phyloP scores from a whole-genome alignment of 2,797 vertebrate species.

The Streptopelia turtur region DNA sequence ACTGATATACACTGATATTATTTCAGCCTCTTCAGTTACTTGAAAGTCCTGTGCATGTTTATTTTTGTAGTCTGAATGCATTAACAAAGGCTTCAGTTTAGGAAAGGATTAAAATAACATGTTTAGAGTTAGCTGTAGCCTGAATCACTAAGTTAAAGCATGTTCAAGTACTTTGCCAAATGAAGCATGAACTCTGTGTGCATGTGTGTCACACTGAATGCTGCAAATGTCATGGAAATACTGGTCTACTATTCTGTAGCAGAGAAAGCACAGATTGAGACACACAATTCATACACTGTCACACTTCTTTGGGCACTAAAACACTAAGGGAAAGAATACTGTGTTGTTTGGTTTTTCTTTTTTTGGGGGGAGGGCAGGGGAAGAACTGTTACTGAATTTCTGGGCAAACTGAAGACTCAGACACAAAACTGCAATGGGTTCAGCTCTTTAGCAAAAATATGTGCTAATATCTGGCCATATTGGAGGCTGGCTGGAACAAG shows the following conservation, averaged over 20 bases:
- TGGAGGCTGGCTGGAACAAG: background rate
- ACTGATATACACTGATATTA: background rate
- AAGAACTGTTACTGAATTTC: background rate
- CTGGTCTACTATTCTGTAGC: background rate
- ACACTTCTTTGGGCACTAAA: background rate
- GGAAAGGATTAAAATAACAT: background rate
- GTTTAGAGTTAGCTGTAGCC: background rate
- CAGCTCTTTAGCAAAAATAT: background rate
- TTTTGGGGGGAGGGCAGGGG: too few relatives aligned
- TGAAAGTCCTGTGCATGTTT: background rate
- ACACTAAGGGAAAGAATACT: background rate
- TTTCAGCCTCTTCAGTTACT: background rate
- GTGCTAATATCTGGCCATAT: background rate
- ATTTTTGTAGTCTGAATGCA: background rate
- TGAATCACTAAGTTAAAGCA: background rate
- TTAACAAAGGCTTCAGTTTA: background rate
- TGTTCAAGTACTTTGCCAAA: background rate
- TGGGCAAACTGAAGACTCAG: background rate
- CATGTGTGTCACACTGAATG: background rate
- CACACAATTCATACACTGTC: background rate
- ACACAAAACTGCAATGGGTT: background rate
- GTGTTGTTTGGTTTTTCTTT: background rate
- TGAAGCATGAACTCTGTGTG: background rate
- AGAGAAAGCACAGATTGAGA: background rate
- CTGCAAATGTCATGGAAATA: background rate